Conservation (phyloP, 2,797 vertebrate genomes). For the Channallabes apus region DNA sequence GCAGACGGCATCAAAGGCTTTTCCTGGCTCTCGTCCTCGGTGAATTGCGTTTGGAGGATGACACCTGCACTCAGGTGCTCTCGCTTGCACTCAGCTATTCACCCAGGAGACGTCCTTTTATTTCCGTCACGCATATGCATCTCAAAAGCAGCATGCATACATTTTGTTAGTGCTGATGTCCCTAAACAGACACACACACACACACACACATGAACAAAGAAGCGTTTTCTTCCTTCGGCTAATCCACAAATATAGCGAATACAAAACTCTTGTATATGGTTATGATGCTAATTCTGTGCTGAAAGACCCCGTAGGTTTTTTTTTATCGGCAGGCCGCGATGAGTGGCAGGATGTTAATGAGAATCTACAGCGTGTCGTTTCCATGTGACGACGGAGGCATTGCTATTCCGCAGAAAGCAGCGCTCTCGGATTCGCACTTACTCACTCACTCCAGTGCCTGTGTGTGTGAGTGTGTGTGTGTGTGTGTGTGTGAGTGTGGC, state of each 20-base stretch:
- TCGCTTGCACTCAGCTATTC: conserved; percentile 14
- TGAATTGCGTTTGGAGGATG: conserved; percentile 29
- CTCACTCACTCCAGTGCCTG: not conserved
- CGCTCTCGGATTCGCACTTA: not conserved
- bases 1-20: conserved; percentile 30
- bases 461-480: conserved; percentile 35
- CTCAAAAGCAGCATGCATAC: conserved; percentile 7
- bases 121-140: not conserved
- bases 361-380: not conserved
- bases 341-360: conserved; percentile 34
- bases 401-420: conserved; percentile 18
- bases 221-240: no score
- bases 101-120: conserved; percentile 12
- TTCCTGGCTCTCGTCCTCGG: not conserved
- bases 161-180: not conserved
- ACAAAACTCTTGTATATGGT: not conserved
- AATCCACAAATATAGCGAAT: not conserved
- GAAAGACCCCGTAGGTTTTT: not conserved
- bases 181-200: not conserved
- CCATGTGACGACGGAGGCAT: not conserved
- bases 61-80: conserved; percentile 45
- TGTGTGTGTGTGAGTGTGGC: conserved; percentile 26
- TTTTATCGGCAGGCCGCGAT: not conserved
- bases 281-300: not conserved
- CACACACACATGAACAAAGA: conserved; percentile 14